Evolutionary conservation across 2,797 vertebrate genomes (phyloP).

Genomic region (Chelon auratus): DNA sequence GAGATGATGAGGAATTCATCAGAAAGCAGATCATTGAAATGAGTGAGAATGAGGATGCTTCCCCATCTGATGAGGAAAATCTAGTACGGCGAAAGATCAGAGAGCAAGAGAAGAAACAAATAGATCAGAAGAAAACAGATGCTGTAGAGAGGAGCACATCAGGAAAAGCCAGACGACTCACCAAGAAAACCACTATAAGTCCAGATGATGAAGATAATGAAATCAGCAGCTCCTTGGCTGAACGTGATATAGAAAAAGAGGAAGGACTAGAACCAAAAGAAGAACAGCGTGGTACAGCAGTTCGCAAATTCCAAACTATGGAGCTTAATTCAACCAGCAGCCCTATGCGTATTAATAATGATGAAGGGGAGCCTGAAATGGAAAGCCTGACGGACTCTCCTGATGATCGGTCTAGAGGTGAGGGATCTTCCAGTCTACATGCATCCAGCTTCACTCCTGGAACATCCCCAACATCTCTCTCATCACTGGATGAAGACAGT

Average conservation of each 20-base stretch:
- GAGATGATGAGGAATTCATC: constrained; percentile 95
- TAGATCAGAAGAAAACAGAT: constrained; percentile 85
- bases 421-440: constrained; percentile 97
- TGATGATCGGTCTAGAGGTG: constrained; percentile 96
- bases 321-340: constrained; percentile 91
- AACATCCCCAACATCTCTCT: constrained; percentile 97
- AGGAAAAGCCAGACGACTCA: constrained; percentile 87
- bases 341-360: constrained; percentile 82
- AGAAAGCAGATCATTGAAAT: constrained; percentile 96
- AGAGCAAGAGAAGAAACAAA: constrained; percentile 83
- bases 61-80: constrained; percentile 93
- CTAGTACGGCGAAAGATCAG: constrained; percentile 88
- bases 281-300: constrained; percentile 85
- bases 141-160: constrained; percentile 79
- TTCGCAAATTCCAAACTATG: constrained; percentile 95
- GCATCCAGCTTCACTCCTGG: constrained; percentile 99
- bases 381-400: constrained; percentile 98
- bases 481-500: constrained; percentile 99
- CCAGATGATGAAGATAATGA: constrained; percentile 91
- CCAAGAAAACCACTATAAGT: constrained; percentile 88
- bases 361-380: constrained; percentile 89
- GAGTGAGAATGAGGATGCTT: constrained; percentile 97
- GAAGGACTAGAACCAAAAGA: constrained; percentile 77
- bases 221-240: constrained; percentile 80
- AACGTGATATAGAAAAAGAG: constrained; percentile 83